Conservation (phyloP, 2,797 vertebrate genomes). For the Chelmon rostratus region DNA sequence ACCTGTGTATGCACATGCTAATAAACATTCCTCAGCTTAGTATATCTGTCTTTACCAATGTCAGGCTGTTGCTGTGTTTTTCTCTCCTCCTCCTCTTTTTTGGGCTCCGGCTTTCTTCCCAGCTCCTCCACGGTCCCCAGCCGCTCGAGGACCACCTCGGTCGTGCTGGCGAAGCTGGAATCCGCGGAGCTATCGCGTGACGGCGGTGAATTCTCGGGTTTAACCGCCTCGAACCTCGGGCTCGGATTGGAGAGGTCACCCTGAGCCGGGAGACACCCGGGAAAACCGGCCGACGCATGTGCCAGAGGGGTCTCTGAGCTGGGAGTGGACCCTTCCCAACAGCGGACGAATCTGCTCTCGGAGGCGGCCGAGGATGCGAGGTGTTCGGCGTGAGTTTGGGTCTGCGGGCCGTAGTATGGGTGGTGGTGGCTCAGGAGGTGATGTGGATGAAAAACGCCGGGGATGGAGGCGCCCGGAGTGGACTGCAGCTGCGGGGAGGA, state of each 20-base stretch:
- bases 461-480: conserved; percentile 82
- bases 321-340: conserved; percentile 89
- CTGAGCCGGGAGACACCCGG: conserved; percentile 77
- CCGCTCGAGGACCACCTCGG: conserved; percentile 90
- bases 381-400: conserved; percentile 80
- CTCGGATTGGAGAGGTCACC: conserved; percentile 63
- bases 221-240: conserved; percentile 87
- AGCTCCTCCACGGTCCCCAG: conserved; percentile 90
- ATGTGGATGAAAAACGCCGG: conserved; percentile 91
- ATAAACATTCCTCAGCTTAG: conserved; percentile 59
- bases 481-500: conserved; percentile 87
- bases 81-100: conserved; percentile 68
- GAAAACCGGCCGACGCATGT: conserved; percentile 63
- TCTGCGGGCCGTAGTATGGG: conserved; percentile 74
- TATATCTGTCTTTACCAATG: conserved; percentile 67
- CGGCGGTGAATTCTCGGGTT: conserved; percentile 84
- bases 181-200: conserved; percentile 84
- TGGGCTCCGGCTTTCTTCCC: conserved; percentile 82
- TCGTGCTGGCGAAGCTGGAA: conserved; percentile 85
- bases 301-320: conserved; percentile 76
- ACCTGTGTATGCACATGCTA: conserved; percentile 56
- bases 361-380: conserved; percentile 86
- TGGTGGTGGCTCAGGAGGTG: conserved; percentile 75
- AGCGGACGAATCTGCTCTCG: conserved; percentile 90
- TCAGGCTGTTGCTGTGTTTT: conserved; percentile 60